Base-by-base conservation (phyloP, 2,113 vertebrate genomes). In the Varanus komodoensis region DNA sequence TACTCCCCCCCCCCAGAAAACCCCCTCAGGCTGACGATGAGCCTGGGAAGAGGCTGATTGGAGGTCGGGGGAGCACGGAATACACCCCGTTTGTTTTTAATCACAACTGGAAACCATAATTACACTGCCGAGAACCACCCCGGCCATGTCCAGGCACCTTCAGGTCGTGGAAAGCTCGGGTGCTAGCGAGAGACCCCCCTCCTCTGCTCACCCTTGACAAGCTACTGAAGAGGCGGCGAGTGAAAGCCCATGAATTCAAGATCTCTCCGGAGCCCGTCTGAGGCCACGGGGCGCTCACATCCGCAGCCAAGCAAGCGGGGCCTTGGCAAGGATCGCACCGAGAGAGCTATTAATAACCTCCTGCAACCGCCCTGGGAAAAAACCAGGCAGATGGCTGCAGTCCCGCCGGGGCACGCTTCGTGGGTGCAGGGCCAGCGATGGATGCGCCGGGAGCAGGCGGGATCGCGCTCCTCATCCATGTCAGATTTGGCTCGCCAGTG, bases 281-380 rank as follows among this genome's bases (percentile, higher is more conserved):
- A 3, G 8, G 57, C 2, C 83, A 38, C 11, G 64, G 54, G 57
- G 29, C 57, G 29, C 44, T n/a, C 61, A 6, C 7, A 48, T 88
- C 86, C 68, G 89, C 88, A 82, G 83, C 6, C 12, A 61, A 67
- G 48, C 15, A 25, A 48, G 27, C 52, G 71, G 82, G 34, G 48
- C 25, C 50, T 64, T 32, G 57, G 0, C n/a, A 48, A 48, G 0
- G 38, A 4, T 0, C 6, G 25, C 0, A 8, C 61, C 38, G 82
- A 15, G 82, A 9, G n/a, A 64, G 44, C 75, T 68, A 80, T 81
- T 80, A 44, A 86, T 80, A 86, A 6, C 75, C 8, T 54, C 48
- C 75, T 29, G 73, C 75, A 54, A 27, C 4, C 32, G 25, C 32
- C 61, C 29, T 6, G 57, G 84, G 83, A 68, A 69, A 15, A 78